Conservation (phyloP, 2,888 invertebrate genomes). For the Chloromyia formosa region DNA sequence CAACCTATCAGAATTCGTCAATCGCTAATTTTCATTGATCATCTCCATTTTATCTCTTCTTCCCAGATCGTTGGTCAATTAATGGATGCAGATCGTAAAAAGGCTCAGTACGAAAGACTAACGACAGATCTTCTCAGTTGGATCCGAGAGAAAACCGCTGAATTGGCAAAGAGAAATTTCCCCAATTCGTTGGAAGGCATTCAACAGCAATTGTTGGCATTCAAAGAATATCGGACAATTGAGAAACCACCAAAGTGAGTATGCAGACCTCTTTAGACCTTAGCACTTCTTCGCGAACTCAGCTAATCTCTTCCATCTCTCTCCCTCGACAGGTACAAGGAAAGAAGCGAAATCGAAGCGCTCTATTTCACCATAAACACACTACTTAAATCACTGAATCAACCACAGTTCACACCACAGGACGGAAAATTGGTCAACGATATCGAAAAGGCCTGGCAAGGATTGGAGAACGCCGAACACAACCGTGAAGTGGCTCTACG, state of each 20-base stretch:
- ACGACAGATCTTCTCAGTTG: conserved; percentile 89
- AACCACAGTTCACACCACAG: conserved; percentile 83
- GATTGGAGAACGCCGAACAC: conserved; percentile 93
- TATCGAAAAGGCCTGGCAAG: conserved; percentile 94
- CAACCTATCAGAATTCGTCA: neutral
- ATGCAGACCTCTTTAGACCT: neutral
- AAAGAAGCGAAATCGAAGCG: conserved; percentile 96
- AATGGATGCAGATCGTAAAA: conserved; percentile 94
- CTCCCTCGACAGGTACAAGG: conserved; percentile 77
- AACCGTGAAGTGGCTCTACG: conserved; percentile 90
- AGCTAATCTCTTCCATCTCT: neutral
- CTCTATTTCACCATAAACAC: conserved; percentile 97
- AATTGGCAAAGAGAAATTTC: conserved; percentile 85
- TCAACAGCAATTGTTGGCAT: conserved; percentile 85
- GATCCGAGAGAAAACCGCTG: conserved; percentile 86
- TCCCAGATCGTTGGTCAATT: conserved; percentile 78
- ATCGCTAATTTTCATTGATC: neutral
- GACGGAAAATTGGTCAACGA: conserved; percentile 94
- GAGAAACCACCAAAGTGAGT: conserved; percentile 97
- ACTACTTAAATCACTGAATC: conserved; percentile 91
- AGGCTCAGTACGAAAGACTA: conserved; percentile 86
- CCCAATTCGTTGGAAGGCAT: conserved; percentile 96
- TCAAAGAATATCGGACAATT: conserved; percentile 94
- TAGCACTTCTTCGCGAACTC: neutral
- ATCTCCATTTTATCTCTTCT: conserved; percentile 21